Evolutionary conservation across 2,113 vertebrate species (phyloP).

Genomic region (Actenoides lindsayi): DNA sequence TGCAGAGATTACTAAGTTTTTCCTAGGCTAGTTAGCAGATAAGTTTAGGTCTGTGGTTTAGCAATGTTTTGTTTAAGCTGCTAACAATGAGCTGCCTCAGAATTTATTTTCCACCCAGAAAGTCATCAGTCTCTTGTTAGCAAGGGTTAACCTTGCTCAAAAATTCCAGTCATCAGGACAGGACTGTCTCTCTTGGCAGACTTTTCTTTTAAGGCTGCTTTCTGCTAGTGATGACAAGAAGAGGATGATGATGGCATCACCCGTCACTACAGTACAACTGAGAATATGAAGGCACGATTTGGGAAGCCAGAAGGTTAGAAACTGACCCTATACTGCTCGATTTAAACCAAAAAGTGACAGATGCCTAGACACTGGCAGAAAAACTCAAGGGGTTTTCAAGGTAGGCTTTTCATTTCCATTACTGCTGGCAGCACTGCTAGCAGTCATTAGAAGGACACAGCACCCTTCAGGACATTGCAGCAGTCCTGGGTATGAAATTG

Average conservation of each 20-base stretch:
- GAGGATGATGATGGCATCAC: not conserved
- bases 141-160: not conserved
- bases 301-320: not conserved
- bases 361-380: not conserved
- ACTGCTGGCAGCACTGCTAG: not conserved
- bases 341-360: not conserved
- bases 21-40: conserved; percentile 22
- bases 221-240: not conserved
- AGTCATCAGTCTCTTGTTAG: not conserved
- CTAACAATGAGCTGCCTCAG: not conserved
- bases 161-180: not conserved
- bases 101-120: conserved; percentile 6
- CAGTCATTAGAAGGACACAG: not conserved
- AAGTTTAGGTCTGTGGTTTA: conserved; percentile 8
- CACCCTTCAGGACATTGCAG: not conserved
- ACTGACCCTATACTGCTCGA: not conserved
- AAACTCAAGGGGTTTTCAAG: not conserved
- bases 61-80: not conserved
- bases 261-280: not conserved
- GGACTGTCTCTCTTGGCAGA: not conserved
- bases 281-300: not conserved
- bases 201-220: not conserved
- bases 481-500: not conserved
- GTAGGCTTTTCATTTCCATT: not conserved
- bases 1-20: conserved; percentile 38